Base-by-base conservation (phyloP, 2,888 invertebrate genomes). In the Eilema sororculum region DNA sequence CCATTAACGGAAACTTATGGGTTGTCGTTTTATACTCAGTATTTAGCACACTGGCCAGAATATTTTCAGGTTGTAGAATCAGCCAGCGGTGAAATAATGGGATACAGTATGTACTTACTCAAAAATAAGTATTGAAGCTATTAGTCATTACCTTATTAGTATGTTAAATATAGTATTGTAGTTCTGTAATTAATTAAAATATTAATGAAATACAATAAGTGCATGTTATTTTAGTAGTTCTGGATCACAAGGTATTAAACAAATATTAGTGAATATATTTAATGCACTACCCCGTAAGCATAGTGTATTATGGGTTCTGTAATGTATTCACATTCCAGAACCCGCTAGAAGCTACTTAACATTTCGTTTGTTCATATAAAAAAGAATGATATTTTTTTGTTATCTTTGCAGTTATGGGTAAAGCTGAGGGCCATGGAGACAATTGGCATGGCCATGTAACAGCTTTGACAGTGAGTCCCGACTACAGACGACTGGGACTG, bases 401-500 rank as follows among this genome's bases (percentile, higher is more conserved):
- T 10, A 56, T 65, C 63, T 10, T 81, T 96, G 77, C 88, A 99
- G 99, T 99, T 68, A 99, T 99, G 99, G 99, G 99, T 56, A 99
- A 99, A 95, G 98, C 99, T 0, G 99, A 99, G 95, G 99, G 99
- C 0, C 97, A 97, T 80, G 97, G 98, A 66, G 99, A 99, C 82
- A 98, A 99, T 88, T 99, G 99, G 99, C 99, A 99, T 95, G 99
- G 99, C 0, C 99, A 99, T 95, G 99, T 99, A 13, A 99, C 99
- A 60, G 99, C 99, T 2, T 95, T 99, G 56, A 99, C 99, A 9
- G 99, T 99, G 2, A 98, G 99, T 6, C 99, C 99, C 1, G 98
- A 98, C 87, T 99, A 98, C 87, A 96, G 99, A 84, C 96, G 99
- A 79, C 93, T 99, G 16, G 99, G 99, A 2, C 95, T 99, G 67